Conservation (phyloP, 2,797 vertebrate genomes). For the Helostoma temminkii region DNA sequence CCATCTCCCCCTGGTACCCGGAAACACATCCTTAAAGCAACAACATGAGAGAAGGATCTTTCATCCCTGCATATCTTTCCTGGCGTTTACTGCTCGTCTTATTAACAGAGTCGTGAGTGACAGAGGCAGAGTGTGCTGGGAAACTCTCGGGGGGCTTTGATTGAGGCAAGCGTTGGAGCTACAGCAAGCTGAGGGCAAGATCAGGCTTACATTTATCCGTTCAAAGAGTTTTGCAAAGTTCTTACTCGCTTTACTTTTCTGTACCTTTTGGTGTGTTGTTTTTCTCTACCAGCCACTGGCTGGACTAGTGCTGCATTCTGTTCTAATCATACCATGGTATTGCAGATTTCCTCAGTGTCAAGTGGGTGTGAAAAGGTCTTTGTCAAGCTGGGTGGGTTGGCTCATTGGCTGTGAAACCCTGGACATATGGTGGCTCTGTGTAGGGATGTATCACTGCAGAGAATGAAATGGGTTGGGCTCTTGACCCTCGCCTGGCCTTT, state of each 20-base stretch:
- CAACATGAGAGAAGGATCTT: constrained; percentile 77
- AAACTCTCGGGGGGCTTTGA: constrained; percentile 73
- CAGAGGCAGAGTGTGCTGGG: constrained; percentile 67
- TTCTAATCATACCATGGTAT: constrained; percentile 78
- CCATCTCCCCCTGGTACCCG: constrained; percentile 61
- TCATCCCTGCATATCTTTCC: constrained; percentile 82
- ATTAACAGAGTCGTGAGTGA: constrained; percentile 82
- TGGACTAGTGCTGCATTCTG: constrained; percentile 77
- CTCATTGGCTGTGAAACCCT: constrained; percentile 79
- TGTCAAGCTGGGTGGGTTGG: constrained; percentile 80
- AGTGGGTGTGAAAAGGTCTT: constrained; percentile 80
- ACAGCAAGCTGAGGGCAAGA: constrained; percentile 68
- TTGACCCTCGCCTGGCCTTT: constrained; percentile 76
- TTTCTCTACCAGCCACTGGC: constrained; percentile 55
- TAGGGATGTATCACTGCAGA: constrained; percentile 69
- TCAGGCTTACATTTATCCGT: constrained; percentile 65
- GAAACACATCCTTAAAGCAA: constrained; percentile 76
- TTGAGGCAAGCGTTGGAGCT: constrained; percentile 64
- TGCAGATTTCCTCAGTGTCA: constrained; percentile 75
- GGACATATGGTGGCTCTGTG: constrained; percentile 87
- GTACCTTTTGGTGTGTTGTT: constrained; percentile 53
- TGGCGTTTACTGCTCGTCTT: constrained; percentile 83
- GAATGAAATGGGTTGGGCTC: constrained; percentile 81
- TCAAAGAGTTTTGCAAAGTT: constrained; percentile 65
- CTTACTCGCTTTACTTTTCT: constrained; percentile 48